Percentiles rank a stretch among this genome's conserved stretches.
Conservation (phyloP, 2,797 vertebrate species). For the Tolypeutes matacus region DNA sequence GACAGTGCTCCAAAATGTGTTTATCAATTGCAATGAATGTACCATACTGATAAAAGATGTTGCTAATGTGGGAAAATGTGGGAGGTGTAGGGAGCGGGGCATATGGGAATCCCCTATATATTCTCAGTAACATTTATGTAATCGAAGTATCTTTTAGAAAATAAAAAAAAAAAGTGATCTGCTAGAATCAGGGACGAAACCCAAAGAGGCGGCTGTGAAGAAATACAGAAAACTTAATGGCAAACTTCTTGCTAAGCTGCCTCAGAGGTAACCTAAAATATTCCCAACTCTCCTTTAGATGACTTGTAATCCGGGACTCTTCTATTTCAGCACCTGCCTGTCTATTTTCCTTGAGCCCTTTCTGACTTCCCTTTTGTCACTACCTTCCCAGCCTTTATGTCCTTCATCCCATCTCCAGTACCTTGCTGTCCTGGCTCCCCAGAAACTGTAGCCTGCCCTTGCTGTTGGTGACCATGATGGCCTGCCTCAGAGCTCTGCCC, state of each 20-base stretch:
- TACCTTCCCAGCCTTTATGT: neutral
- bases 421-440: neutral
- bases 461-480: neutral
- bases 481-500: neutral
- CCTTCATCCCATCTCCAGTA: neutral
- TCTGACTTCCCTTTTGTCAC: neutral
- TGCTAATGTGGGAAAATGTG: no score
- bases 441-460: neutral
- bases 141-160: no score
- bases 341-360: neutral
- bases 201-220: neutral
- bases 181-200: neutral
- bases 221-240: rapidly evolving
- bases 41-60: no score
- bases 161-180: no score
- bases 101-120: no score
- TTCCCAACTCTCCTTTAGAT: neutral
- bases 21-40: no score
- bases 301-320: neutral
- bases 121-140: no score
- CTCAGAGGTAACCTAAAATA: neutral
- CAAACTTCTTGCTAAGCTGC: neutral
- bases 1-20: no score
- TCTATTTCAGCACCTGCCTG: neutral
- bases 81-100: no score